Percentiles rank a stretch among this genome's conserved stretches.
Evolutionary conservation across 2,888 invertebrate species (phyloP).

Genomic region (Cephus sareptanus): DNA sequence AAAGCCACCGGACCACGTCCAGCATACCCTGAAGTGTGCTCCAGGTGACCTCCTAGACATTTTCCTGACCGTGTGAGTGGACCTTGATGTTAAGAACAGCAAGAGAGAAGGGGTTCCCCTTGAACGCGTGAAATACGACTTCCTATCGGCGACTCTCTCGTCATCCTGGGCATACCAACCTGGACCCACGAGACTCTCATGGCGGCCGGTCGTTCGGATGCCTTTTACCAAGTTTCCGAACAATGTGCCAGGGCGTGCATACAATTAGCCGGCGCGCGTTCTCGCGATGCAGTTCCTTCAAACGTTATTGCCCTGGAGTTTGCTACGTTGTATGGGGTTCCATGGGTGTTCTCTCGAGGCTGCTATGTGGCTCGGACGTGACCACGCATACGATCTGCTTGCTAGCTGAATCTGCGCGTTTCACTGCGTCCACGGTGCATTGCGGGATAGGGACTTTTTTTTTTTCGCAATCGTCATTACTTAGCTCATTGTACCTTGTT

Average conservation of each 20-base stretch:
- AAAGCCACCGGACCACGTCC: neutral
- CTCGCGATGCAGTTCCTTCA: slow-evolving; percentile 35
- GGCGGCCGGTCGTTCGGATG: slow-evolving; percentile 21
- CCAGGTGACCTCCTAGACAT: neutral
- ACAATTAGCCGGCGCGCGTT: slow-evolving; percentile 54
- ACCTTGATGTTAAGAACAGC: neutral
- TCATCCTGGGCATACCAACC: slow-evolving; percentile 30
- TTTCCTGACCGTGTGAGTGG: slow-evolving; percentile 24
- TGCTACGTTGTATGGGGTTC: slow-evolving; percentile 44
- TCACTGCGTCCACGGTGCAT: neutral
- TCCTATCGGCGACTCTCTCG: slow-evolving; percentile 37
- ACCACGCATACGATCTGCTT: slow-evolving; percentile 63
- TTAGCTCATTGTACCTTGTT: neutral
- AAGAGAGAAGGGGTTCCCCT: neutral
- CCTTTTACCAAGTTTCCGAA: slow-evolving; percentile 35
- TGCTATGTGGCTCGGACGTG: slow-evolving; percentile 56
- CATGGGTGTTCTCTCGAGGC: slow-evolving; percentile 29
- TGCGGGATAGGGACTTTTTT: neutral
- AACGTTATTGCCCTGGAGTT: slow-evolving; percentile 47
- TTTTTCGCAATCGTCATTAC: slow-evolving; percentile 1
- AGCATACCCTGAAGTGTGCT: neutral
- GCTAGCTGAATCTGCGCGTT: slow-evolving; percentile 36
- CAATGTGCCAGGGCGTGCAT: slow-evolving; percentile 55
- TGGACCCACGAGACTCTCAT: slow-evolving; percentile 12
- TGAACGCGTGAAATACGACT: slow-evolving; percentile 39